Base-by-base conservation (phyloP, 2,113 vertebrate genomes). In the Candoia aspera region DNA sequence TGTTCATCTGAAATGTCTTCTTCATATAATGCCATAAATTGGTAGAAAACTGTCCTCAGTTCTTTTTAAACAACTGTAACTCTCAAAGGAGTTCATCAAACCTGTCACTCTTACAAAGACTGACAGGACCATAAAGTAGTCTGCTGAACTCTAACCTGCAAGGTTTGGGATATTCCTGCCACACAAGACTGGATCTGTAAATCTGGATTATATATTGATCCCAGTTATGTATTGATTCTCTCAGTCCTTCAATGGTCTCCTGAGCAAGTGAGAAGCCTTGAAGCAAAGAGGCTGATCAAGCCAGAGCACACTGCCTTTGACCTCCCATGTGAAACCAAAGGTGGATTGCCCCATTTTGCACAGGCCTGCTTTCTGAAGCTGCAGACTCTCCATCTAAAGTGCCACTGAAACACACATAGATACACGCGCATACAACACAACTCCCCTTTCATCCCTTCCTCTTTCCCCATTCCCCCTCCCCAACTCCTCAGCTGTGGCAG, bases 401-500 rank as follows among this genome's bases (percentile, higher is more conserved):
- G 42, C 85, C 59, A 89, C 2, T 62, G 19, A 86, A 55, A 96
- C 73, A 86, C 6, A 79, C 0, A 17, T 8, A 60, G 68, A 1
- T 37, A 88, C 55, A 91, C 73, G 21, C 33, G 21, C 9, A 42
- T 79, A 42, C 8, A 21, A 37, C 73, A 79, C 33, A 49, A 49
- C 33, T 49, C 10, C 42, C 12, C 84, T 26, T 60, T 88, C 42
- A 8, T 53, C 90, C 62, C 92, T 64, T 94, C 23, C 86, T 26
- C 57, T 5, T 79, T 33, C n/a, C 49, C 37, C 57, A 9, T 79
- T 33, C n/a, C 49, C 33, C 93, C 95, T 24, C 58, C 8, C 57
- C 17, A 55, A 29, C 73, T 64, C 73, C 95, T 95, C 95, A 97
- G 96, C 95, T 96, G 96, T 96, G 96, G 95, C 94, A 97, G 97